Base-by-base conservation (phyloP, 2,797 vertebrate genomes). In the Chelonia mydas region DNA sequence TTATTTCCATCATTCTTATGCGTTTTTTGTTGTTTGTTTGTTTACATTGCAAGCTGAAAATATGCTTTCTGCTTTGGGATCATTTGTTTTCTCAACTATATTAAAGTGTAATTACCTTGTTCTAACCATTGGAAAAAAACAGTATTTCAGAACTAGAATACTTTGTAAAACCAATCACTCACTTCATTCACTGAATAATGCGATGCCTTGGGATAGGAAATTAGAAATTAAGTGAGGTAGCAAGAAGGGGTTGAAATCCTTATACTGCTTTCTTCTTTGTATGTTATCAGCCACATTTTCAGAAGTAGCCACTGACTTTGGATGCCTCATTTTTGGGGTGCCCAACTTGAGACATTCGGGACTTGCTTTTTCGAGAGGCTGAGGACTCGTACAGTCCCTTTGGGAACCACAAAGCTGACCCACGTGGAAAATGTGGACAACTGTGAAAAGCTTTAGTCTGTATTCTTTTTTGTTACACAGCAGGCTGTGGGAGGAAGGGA, bases 71-170 rank as follows among this genome's bases (percentile, higher is more conserved):
- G 23, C 96, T 95, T 90, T 83, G 91, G 87, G 96, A 96, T 96
- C 95, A 92, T 88, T 90, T 96, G 86, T 95, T 96, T 92, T 95
- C 93, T 81, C 91, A 87, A 31, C 86, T 94, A 17, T 65, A 95
- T 94, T 87, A 77, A 87, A 96, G 95, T 87, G 93, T 97, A 96
- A 96, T 97, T 94, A 92, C 86, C 53, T n/a, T 77, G n/a, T 89
- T 94, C 9, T 7, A 92, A 92, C 81, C 80, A 13, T 37, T 86
- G 91, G 86, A 76, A 8, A n/a, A n/a, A 83, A 51, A 79, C 61
- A 78, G 65, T 74, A 83, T 92, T 95, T 87, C 47, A 91, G 96
- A 95, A 91, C 82, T 88, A 27, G 55, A 51, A 8, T 51, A 90
- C 68, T 92, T 89, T 93, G 88, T 78, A 88, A 85, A 90, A 81